These are phyloP conservation scores for Sicus ferrugineus DNA, from an alignment of 2,888 invertebrate genomes.

Conservation along the genomic window DNA sequence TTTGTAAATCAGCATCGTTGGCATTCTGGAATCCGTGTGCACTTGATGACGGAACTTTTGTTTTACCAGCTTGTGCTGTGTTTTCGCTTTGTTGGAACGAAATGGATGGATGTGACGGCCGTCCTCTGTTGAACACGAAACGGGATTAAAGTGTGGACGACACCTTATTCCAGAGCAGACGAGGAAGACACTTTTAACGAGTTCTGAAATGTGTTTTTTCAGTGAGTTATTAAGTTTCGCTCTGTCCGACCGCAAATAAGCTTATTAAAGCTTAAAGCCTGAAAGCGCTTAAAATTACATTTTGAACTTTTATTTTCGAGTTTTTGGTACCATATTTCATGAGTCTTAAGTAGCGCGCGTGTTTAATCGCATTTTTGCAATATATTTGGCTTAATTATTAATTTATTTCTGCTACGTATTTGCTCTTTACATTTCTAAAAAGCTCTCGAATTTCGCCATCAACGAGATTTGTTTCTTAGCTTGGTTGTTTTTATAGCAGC, in stretches of 20 bases:
- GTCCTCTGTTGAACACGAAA: background rate
- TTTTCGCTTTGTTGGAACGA: background rate
- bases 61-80: background rate
- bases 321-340: background rate
- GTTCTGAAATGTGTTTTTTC: background rate
- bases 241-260: conserved; percentile 6
- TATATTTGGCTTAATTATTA: conserved; percentile 7
- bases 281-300: background rate
- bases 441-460: no score
- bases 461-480: background rate
- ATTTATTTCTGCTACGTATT: background rate
- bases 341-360: conserved; percentile 2
- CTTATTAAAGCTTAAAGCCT: conserved; percentile 3
- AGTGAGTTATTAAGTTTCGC: background rate
- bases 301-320: background rate
- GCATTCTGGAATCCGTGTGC: background rate
- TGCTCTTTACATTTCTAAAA: no score
- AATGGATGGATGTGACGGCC: no score
- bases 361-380: background rate
- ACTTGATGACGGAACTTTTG: conserved; percentile 7
- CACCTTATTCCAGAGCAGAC: no score
- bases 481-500: background rate
- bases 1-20: conserved; percentile 21
- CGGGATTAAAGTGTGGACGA: background rate
- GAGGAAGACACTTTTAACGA: background rate